phyloP scores from a whole-genome alignment of 2,888 invertebrate species.

The Tiliacea aurago region DNA sequence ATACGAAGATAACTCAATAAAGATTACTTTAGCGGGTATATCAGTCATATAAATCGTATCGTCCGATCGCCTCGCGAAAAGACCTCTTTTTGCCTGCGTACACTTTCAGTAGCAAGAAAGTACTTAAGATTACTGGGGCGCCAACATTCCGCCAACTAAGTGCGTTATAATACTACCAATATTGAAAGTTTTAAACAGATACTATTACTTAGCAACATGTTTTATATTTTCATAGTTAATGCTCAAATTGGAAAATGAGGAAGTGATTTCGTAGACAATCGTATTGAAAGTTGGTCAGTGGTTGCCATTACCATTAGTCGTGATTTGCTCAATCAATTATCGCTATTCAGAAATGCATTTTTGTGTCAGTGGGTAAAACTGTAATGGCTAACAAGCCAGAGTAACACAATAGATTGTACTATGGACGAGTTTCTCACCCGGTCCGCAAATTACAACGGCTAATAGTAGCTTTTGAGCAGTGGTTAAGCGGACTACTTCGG shows the following conservation, averaged over 20 bases:
- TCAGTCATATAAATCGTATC: constrained; percentile 57
- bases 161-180: constrained; percentile 54
- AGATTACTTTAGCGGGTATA: constrained; percentile 37
- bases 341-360: constrained; percentile 67
- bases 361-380: constrained; percentile 70
- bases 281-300: constrained; percentile 69
- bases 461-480: constrained; percentile 57
- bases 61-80: constrained; percentile 35
- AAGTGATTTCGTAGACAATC: constrained; percentile 72
- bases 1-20: constrained; percentile 41
- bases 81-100: constrained; percentile 23
- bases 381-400: constrained; percentile 60
- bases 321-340: constrained; percentile 73
- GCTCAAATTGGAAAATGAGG: constrained; percentile 70
- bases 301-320: constrained; percentile 62
- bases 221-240: constrained; percentile 64
- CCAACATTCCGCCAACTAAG: constrained; percentile 48
- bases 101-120: constrained; percentile 60
- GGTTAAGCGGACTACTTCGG: constrained; percentile 51
- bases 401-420: constrained; percentile 57
- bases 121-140: constrained; percentile 60
- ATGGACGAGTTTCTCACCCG: constrained; percentile 59
- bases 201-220: constrained; percentile 48
- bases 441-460: constrained; percentile 48
- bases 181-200: constrained; percentile 62